Base-by-base conservation (phyloP, 2,797 vertebrate genomes). In the Xiphophorus birchmanni region DNA sequence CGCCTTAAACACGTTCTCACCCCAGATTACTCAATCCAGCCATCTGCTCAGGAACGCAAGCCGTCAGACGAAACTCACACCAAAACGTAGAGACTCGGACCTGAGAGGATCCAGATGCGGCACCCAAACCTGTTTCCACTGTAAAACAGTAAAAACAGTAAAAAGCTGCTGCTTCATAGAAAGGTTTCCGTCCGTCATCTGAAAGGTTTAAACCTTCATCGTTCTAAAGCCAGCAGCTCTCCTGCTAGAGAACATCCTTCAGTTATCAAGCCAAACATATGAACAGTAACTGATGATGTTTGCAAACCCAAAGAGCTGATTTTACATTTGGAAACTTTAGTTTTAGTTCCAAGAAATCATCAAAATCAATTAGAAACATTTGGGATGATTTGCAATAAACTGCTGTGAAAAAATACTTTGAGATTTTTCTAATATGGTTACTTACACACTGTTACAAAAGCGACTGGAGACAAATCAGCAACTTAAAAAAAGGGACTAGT, bases 11-110 rank as follows among this genome's bases (percentile, higher is more conserved):
- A 58, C 18, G 73, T 74, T 72, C 86, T 85, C 90, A 79, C n/a
- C 42, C 84, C 60, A 85, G 90, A 94, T 94, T 91, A 92, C 52
- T 80, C 72, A 37, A 76, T 60, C 48, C 54, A 85, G 83, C 85
- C 88, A 91, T 85, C 89, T 90, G 88, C 87, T 90, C 87, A 84
- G 73, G 69, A 80, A 77, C 50, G 80, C 56, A 37, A 82, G 54
- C 75, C 21, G 78, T 74, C 35, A 26, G 54, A 73, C 26, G 8
- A 65, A 75, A 78, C 15, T 23, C 42, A 21, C 23, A n/a, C 12
- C n/a, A 18, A 73, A 69, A 72, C 73, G 23, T 35, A 80, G 50
- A 47, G 44, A 45, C 44, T 45, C 45, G 1, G 45, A 3, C 8
- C 50, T 52, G 50, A 50, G 2, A 21, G 48, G 48, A 23, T 23